Evolutionary conservation across 2,888 invertebrate species (phyloP).

Genomic region (Embidobia sp.): DNA sequence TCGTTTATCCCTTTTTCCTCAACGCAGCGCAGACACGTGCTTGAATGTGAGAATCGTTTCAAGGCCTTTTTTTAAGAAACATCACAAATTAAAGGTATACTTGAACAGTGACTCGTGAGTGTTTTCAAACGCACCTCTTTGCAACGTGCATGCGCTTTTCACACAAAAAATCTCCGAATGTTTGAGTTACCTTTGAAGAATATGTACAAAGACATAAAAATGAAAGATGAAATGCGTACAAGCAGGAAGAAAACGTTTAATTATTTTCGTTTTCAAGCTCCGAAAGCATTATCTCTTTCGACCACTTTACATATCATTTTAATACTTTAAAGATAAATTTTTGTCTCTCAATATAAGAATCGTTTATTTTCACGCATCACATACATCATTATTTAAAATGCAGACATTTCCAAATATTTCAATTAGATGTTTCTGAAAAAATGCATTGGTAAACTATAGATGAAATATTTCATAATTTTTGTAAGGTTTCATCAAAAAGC

Average conservation of each 20-base stretch:
- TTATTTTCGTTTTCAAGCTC: constrained; percentile 44
- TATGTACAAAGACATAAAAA: constrained; percentile 16
- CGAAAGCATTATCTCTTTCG: constrained; percentile 1
- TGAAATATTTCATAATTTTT: too few species aligned
- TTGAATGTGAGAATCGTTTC: constrained; percentile 43
- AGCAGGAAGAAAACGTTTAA: constrained; percentile 25
- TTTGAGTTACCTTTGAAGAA: constrained; percentile 23
- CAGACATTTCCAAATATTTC: too few species aligned
- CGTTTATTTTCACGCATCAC: constrained; percentile 1
- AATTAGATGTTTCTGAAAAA: too few species aligned
- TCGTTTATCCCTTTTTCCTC: constrained; percentile 12
- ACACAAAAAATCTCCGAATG: constrained; percentile 20
- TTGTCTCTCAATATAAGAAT: constrained; percentile 19
- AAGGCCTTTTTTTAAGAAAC: constrained; percentile 15
- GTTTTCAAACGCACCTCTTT: constrained; percentile 9
- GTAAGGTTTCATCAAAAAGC: too few species aligned
- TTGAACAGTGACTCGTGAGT: constrained; percentile 16
- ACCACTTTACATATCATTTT: constrained; percentile 25
- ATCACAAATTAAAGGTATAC: constrained; percentile 19
- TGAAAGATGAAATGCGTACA: not conserved
- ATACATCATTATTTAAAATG: too few species aligned
- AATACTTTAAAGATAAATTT: too few species aligned
- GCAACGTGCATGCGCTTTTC: constrained; percentile 23
- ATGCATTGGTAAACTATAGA: too few species aligned
- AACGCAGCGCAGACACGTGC: constrained; percentile 14